Base-by-base conservation (phyloP, 2,113 vertebrate species). In the Clinocottus analis region DNA sequence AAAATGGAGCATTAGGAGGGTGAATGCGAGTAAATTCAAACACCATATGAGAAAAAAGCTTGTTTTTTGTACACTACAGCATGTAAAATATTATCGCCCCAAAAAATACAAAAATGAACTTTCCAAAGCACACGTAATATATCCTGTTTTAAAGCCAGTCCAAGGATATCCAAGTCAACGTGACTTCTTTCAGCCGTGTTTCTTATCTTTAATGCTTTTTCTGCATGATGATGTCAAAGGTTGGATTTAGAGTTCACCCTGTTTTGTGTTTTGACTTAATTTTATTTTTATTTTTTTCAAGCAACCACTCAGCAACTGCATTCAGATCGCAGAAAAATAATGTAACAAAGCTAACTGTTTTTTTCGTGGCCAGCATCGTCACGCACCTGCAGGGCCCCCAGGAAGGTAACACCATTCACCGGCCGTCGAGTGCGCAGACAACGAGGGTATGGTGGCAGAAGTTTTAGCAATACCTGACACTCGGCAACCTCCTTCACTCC, bases 391-490 rank as follows among this genome's bases (percentile, higher is more conserved):
- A 45, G 45, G 27, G 41, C 19, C 17, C 19, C 16, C 16, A 51
- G 5, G 60, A 31, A 67, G 53, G 61, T 2, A 19, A 23, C 49
- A 62, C 63, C 67, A 61, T 66, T 75, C 68, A 66, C 4, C 37
- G 63, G 27, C 53, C 47, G 31, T 59, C 2, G 41, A 53, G 16
- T 8, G 23, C 25, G n/a, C 55, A 80, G 49, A 58, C 63, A 79
- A 45, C 60, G 37, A 4, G 9, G 29, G 12, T 53, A 56, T 45
- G 58, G 25, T 64, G 58, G 62, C 74, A 80, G 41, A 72, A 83
- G 73, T 82, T 80, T 61, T 43, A 74, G 35, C 61, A 19, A 71
- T 65, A 84, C 76, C 56, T 82, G 79, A 83, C 79, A 72, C 68
- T 4, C 5, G 60, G 49, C 47, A 37, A 55, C 62, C 79, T 83